Percentiles rank a stretch among this genome's conserved stretches.
These are phyloP conservation scores for Acromyrmex charruanus DNA, from an alignment of 1,140 invertebrate genomes.

Conservation along the genomic window DNA sequence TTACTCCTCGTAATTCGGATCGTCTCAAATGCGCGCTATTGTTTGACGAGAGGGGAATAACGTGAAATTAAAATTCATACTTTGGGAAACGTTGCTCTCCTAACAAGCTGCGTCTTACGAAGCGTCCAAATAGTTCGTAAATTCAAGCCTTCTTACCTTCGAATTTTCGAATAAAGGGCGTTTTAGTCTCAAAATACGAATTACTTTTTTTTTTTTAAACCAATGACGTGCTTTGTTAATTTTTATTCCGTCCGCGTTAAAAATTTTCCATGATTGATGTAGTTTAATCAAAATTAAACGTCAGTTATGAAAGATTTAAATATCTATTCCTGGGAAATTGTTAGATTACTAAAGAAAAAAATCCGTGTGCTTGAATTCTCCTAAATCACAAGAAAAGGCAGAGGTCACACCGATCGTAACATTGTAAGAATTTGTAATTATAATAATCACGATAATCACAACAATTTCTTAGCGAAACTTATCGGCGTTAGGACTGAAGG, in stretches of 20 bases:
- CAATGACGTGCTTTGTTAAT: no score
- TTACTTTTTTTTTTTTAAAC: neutral
- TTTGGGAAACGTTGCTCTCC: neutral
- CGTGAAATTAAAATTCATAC: constrained; percentile 12
- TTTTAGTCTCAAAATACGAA: neutral
- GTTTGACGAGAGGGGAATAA: constrained; percentile 4
- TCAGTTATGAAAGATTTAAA: neutral
- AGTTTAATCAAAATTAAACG: neutral
- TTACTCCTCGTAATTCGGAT: constrained; percentile 55
- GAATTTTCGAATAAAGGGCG: neutral
- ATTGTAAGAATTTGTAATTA: neutral
- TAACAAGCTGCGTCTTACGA: neutral
- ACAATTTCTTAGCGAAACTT: constrained; percentile 11
- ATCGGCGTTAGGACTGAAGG: neutral
- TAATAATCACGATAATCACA: constrained; percentile 6
- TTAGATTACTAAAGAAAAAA: neutral
- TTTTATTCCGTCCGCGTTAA: neutral
- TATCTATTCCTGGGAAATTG: neutral
- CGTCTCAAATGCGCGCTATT: constrained; percentile 42
- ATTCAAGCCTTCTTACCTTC: neutral
- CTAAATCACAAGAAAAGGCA: neutral
- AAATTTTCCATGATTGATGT: neutral
- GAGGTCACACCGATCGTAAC: neutral
- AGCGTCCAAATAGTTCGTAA: neutral
- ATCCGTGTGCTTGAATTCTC: neutral